Conservation (phyloP, 2,888 invertebrate species). For the Herminia tarsipennalis region DNA sequence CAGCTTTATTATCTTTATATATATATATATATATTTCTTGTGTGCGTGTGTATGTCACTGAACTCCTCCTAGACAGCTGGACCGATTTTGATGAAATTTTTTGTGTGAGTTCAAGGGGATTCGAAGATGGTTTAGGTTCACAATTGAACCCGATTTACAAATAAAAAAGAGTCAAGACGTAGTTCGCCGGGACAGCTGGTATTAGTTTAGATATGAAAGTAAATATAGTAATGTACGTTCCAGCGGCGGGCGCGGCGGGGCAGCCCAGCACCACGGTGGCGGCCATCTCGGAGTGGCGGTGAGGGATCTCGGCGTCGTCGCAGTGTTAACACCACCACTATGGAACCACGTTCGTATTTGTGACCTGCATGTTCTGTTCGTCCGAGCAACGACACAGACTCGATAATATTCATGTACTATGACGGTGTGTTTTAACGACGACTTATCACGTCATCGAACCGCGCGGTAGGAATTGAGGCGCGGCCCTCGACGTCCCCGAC, state of each 20-base stretch:
- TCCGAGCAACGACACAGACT: conserved; percentile 43
- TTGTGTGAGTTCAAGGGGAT: no score
- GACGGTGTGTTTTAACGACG: conserved; percentile 48
- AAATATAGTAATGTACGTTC: no score
- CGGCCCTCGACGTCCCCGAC: conserved; percentile 41
- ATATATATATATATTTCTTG: no score
- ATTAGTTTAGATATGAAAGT: no score
- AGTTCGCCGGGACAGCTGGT: no score
- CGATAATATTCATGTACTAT: conserved; percentile 48
- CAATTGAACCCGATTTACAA: no score
- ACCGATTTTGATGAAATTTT: no score
- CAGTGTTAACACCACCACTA: conserved; percentile 33
- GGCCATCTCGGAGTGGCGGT: conserved; percentile 86
- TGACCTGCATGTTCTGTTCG: conserved; percentile 40
- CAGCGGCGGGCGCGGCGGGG: conserved; percentile 76
- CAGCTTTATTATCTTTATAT: no score
- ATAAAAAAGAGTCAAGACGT: no score
- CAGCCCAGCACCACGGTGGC: conserved; percentile 86
- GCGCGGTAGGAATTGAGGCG: conserved; percentile 50
- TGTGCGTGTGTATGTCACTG: no score
- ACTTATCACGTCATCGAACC: conserved; percentile 40
- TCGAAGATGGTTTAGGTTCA: no score
- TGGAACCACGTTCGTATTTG: conserved; percentile 36
- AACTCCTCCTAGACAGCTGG: no score
- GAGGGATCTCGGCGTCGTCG: conserved; percentile 73